These are phyloP conservation scores for Madoqua kirkii DNA, from an alignment of 2,113 vertebrate species.

Conservation along the genomic window DNA sequence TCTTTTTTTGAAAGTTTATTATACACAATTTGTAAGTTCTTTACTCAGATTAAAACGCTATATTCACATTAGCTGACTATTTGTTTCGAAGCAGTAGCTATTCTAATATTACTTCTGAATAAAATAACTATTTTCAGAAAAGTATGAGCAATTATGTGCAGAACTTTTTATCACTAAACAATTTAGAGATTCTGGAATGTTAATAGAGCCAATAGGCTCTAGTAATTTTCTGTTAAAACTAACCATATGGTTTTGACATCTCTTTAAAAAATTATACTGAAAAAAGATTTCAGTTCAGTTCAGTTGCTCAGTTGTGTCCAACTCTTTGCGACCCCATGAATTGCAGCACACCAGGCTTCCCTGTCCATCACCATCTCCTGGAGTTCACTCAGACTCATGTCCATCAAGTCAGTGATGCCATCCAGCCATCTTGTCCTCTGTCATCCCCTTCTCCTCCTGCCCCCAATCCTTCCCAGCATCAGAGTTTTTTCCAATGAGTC, in stretches of 20 bases:
- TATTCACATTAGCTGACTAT: not conserved
- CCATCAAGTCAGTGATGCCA: too few species aligned
- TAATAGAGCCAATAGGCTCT: not conserved
- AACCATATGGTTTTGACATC: not conserved
- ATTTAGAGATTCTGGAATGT: constrained; percentile 3
- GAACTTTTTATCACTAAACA: not conserved
- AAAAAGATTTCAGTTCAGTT: not conserved
- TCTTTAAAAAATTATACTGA: not conserved
- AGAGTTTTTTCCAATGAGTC: too few species aligned
- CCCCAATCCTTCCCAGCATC: too few species aligned
- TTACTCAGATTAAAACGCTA: not conserved
- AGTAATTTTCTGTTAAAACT: constrained; percentile 10
- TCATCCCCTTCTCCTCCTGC: too few species aligned
- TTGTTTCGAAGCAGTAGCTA: not conserved
- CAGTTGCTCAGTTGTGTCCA: too few species aligned
- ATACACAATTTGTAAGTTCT: not conserved
- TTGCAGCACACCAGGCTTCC: too few species aligned
- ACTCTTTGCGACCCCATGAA: too few species aligned
- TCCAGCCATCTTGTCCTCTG: too few species aligned
- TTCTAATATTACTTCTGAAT: constrained; percentile 15
- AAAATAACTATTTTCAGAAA: constrained; percentile 22
- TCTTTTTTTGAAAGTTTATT: not conserved
- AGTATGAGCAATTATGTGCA: not conserved
- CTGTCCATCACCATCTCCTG: too few species aligned
- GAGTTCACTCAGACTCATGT: too few species aligned